phyloP scores from a whole-genome alignment of 92 coral and sea anemone genomes.

The Meandrina meandrites region DNA sequence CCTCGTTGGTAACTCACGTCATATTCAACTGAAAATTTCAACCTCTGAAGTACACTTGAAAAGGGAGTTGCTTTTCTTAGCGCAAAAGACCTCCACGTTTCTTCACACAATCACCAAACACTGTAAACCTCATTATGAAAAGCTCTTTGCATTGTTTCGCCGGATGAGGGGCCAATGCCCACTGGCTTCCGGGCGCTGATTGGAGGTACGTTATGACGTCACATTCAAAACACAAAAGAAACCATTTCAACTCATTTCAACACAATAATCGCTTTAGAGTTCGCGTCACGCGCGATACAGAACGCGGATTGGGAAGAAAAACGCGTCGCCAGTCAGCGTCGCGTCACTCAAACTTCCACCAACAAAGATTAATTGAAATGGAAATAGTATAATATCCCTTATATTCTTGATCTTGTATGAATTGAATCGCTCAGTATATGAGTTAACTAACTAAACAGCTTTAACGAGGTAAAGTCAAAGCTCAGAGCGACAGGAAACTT shows the following conservation, averaged over 20 bases:
- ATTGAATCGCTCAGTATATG: not conserved
- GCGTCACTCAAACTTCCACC: conserved; percentile 54
- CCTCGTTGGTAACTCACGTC: conserved; percentile 20
- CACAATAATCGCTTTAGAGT: conserved; percentile 34
- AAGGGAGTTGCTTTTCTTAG: not conserved
- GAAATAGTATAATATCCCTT: not conserved
- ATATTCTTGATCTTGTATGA: not conserved
- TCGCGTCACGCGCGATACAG: conserved; percentile 74
- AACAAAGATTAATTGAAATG: conserved; percentile 19
- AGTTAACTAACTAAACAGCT: not conserved
- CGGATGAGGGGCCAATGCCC: conserved; percentile 91
- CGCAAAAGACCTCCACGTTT: conserved; percentile 21
- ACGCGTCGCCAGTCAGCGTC: conserved; percentile 67
- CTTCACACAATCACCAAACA: conserved; percentile 28
- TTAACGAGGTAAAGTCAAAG: not conserved
- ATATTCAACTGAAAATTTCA: conserved; percentile 11
- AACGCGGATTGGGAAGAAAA: conserved; percentile 54
- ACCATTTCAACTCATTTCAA: conserved; percentile 60
- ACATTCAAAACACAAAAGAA: conserved; percentile 61
- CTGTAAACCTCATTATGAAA: conserved; percentile 34
- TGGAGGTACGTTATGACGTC: conserved; percentile 79
- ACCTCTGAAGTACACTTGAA: not conserved
- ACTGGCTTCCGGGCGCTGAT: conserved; percentile 89
- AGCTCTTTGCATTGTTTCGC: conserved; percentile 59
- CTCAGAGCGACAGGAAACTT: not conserved